These are phyloP conservation scores for Orientallactaga sibirica DNA, from an alignment of 2,797 vertebrate species.

Conservation along the genomic window DNA sequence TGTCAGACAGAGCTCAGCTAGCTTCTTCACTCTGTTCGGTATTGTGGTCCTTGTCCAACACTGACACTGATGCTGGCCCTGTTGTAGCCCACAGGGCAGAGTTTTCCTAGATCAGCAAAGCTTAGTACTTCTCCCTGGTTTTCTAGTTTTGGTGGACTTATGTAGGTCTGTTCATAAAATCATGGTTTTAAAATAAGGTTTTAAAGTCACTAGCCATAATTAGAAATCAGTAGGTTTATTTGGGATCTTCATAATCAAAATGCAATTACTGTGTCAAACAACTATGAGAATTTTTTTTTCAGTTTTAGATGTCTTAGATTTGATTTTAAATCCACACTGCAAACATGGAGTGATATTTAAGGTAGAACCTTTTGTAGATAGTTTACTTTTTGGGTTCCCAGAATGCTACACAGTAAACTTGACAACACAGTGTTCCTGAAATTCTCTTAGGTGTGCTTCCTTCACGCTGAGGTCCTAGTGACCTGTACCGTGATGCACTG, in stretches of 20 bases:
- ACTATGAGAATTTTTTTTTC: not conserved
- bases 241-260: constrained; percentile 24
- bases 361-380: constrained; percentile 7
- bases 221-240: not conserved
- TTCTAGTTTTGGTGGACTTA: not conserved
- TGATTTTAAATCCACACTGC: constrained; percentile 15
- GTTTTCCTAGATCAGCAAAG: not conserved
- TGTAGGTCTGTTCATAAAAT: not conserved
- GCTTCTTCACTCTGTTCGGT: not conserved
- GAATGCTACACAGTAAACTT: not conserved
- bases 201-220: not conserved
- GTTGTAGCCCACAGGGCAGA: not conserved
- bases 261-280: not conserved
- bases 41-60: not conserved
- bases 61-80: not conserved
- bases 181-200: not conserved
- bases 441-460: not conserved
- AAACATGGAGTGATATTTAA: not conserved
- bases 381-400: constrained; percentile 29
- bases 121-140: not conserved
- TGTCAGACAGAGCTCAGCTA: not conserved
- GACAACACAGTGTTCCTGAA: not conserved
- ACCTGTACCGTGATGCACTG: constrained; percentile 46
- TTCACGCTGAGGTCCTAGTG: not conserved
- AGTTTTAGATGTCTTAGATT: constrained; percentile 4